Percentiles rank a stretch among this genome's conserved stretches.
These are phyloP conservation scores for Papilio polytes DNA, from an alignment of 1,140 invertebrate genomes.

Conservation along the genomic window DNA sequence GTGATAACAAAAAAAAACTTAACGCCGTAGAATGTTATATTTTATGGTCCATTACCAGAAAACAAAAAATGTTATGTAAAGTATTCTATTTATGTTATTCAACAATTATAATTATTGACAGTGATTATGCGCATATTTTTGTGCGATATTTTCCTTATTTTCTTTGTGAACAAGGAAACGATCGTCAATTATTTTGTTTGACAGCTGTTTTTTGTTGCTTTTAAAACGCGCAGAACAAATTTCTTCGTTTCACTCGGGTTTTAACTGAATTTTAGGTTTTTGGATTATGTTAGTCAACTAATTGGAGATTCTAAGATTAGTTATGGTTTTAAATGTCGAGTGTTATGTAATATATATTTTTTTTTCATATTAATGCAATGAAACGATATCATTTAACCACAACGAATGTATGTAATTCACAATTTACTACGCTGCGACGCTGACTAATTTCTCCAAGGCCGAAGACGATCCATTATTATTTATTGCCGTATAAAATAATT, in stretches of 20 bases:
- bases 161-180: not conserved
- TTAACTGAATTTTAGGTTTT: not conserved
- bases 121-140: not conserved
- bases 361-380: slow-evolving; percentile 4
- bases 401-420: slow-evolving; percentile 61
- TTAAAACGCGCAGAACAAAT: not conserved
- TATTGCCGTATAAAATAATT: slow-evolving; percentile 78
- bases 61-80: not conserved
- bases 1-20: not conserved
- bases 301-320: not conserved
- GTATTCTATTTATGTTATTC: not conserved
- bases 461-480: slow-evolving; percentile 81
- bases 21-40: not conserved
- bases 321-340: not conserved
- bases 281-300: not conserved
- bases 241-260: not conserved
- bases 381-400: slow-evolving; percentile 2
- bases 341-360: slow-evolving; percentile 9
- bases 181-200: slow-evolving; percentile 10
- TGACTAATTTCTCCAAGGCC: slow-evolving; percentile 81
- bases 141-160: slow-evolving; percentile 1
- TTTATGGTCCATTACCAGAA: not conserved
- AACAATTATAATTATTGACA: not conserved
- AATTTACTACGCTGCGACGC: slow-evolving; percentile 70
- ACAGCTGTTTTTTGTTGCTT: not conserved